These are phyloP conservation scores for Brachirus orientalis DNA, from an alignment of 2,113 vertebrate genomes.

Conservation along the genomic window DNA sequence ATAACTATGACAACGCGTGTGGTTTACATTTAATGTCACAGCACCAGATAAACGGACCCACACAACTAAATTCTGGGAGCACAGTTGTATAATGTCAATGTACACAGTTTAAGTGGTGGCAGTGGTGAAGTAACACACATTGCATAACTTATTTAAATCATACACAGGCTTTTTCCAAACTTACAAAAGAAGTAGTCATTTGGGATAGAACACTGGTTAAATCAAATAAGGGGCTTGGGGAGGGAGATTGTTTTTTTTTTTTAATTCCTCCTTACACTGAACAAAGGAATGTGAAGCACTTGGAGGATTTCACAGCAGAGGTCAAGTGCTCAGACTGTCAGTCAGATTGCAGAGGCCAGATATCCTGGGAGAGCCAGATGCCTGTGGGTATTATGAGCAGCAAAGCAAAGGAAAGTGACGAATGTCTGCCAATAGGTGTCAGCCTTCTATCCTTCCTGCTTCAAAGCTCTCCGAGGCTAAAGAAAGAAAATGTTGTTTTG, in stretches of 20 bases:
- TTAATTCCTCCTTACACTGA: slow-evolving; percentile 17
- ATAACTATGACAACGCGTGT: neutral
- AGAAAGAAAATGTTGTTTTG: slow-evolving; percentile 12
- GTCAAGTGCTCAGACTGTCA: slow-evolving; percentile 51
- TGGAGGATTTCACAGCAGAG: slow-evolving; percentile 54
- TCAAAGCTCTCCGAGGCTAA: neutral
- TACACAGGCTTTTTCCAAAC: slow-evolving; percentile 34
- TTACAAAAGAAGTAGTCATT: slow-evolving; percentile 50
- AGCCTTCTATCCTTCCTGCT: slow-evolving; percentile 66
- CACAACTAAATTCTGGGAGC: neutral
- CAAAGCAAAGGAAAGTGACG: slow-evolving; percentile 44
- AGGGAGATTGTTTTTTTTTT: slow-evolving; percentile 6
- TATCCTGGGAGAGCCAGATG: slow-evolving; percentile 42
- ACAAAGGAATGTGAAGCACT: slow-evolving; percentile 62
- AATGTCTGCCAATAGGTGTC: slow-evolving; percentile 76
- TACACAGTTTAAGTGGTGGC: slow-evolving; percentile 27
- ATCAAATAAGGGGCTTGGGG: slow-evolving; percentile 37
- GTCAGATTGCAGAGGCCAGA: slow-evolving; percentile 46
- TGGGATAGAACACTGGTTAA: slow-evolving; percentile 22
- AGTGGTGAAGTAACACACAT: slow-evolving; percentile 8
- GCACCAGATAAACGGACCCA: neutral
- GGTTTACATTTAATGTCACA: slow-evolving; percentile 18
- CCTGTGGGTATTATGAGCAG: slow-evolving; percentile 49
- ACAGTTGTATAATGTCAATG: neutral
- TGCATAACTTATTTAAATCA: slow-evolving; percentile 43